These are phyloP conservation scores for Andrena trimmerana DNA, from an alignment of 2,888 invertebrate genomes.

Conservation along the genomic window DNA sequence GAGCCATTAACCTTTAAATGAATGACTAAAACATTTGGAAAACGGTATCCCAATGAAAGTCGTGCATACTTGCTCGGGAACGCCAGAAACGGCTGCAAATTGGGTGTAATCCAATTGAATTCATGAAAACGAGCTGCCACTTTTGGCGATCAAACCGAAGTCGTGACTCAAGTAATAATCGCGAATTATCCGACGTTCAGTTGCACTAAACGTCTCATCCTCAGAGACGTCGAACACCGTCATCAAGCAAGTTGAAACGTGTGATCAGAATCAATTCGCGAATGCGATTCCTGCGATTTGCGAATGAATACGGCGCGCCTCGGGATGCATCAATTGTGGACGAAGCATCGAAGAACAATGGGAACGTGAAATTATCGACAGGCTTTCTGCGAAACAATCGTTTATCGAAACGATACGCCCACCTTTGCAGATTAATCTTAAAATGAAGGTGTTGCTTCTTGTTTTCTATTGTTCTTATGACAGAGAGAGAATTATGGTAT, in stretches of 20 bases:
- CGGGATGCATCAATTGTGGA: not conserved
- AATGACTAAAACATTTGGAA: too few relatives aligned
- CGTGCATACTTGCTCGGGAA: not conserved
- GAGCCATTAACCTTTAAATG: too few relatives aligned
- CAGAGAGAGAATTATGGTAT: not conserved
- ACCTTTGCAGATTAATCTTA: not conserved
- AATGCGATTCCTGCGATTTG: slow-evolving; percentile 13
- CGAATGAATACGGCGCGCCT: not conserved
- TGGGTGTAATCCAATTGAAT: not conserved
- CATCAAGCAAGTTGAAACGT: slow-evolving; percentile 1
- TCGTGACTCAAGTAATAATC: slow-evolving; percentile 28
- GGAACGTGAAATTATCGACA: not conserved
- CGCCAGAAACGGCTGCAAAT: not conserved
- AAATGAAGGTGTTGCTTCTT: not conserved
- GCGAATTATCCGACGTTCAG: slow-evolving; percentile 3
- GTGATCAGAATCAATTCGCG: slow-evolving; percentile 32
- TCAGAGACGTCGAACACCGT: not conserved
- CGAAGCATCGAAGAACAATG: not conserved
- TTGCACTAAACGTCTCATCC: not conserved
- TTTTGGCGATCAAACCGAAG: not conserved
- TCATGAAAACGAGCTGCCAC: slow-evolving; percentile 10
- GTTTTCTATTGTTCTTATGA: not conserved
- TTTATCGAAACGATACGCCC: not conserved
- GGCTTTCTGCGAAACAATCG: not conserved
- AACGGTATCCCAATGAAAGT: too few relatives aligned